Evolutionary conservation across 2,888 invertebrate species (phyloP).

Genomic region (Nemotelus pantherinus): DNA sequence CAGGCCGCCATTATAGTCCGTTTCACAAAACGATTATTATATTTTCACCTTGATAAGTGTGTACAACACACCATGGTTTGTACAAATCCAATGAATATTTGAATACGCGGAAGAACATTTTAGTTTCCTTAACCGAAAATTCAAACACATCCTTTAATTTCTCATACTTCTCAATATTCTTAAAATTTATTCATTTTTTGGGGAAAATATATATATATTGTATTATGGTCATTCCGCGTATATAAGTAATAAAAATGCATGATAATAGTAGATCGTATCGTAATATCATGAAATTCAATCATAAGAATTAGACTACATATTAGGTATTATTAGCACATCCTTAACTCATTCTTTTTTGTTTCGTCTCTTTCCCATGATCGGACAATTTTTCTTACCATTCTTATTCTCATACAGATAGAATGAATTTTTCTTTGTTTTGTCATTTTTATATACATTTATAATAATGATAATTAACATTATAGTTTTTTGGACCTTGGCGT

Average conservation of each 20-base stretch:
- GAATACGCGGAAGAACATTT: no score
- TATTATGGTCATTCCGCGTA: conserved; percentile 26
- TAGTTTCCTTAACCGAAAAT: no score
- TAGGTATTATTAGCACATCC: conserved; percentile 33
- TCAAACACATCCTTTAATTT: neutral
- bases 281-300: conserved; percentile 38
- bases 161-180: neutral
- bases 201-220: conserved; percentile 19
- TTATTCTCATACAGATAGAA: conserved; percentile 16
- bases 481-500: conserved; percentile 44
- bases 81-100: no score
- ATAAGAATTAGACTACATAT: conserved; percentile 34
- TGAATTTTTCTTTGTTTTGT: conserved; percentile 22
- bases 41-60: no score
- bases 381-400: conserved; percentile 14
- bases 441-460: conserved; percentile 50
- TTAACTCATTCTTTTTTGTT: conserved; percentile 8
- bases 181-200: conserved; percentile 40
- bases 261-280: conserved; percentile 37
- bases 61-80: no score
- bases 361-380: neutral
- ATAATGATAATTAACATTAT: conserved; percentile 48
- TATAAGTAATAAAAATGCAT: conserved; percentile 40
- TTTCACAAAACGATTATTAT: no score
- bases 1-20: no score